Evolutionary conservation across 2,888 invertebrate species (phyloP), one percentile per base, ranked within the genome.

Genomic region (Tetanocera ferruginea): DNA sequence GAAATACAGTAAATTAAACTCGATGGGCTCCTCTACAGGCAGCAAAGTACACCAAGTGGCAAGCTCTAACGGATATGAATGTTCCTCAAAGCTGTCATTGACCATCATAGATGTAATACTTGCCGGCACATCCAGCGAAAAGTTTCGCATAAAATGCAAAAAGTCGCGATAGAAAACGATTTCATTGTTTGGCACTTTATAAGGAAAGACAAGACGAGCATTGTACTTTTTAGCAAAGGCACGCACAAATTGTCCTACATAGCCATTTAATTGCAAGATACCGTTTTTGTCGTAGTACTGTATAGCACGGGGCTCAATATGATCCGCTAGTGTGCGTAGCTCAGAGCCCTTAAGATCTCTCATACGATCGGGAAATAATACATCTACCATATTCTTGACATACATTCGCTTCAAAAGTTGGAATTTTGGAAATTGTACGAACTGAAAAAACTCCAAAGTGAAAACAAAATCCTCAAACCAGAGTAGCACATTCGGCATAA

Each of bases 401-500:
- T 76, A 81, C 0, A 51, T 0, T 1, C 43, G 71, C 5, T 64
- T 64, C 31, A 64, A 3, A 3, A 64, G 64, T 66, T 77, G 9
- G 23, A 79, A 80, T 28, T 28, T 69, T 5, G 81, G 80, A 76
- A 80, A 81, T 49, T 69, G 75, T 4, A 78, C 78, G 60, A 73
- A 81, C 14, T 75, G 78, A 14, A 70, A 28, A 19, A 64, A 81
- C 9, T 19, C 14, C 3, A 34, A 49, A 0, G 62, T 79, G 23
- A n/a, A 19, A 17, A n/a, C 67, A 8, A 81, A 80, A 37, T 81
- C 73, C n/a, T 49, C 31, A 34, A 64, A 78, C 9, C 76, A 52
- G 3, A 81, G 17, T 4, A 74, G 14, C n/a, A 80, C 64, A 74
- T 81, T 81, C 51, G 78, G n/a, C 66, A 81, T 72, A 60, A 79